Conservation (phyloP, 2,113 vertebrate genomes). For the Mesitornis unicolor region DNA sequence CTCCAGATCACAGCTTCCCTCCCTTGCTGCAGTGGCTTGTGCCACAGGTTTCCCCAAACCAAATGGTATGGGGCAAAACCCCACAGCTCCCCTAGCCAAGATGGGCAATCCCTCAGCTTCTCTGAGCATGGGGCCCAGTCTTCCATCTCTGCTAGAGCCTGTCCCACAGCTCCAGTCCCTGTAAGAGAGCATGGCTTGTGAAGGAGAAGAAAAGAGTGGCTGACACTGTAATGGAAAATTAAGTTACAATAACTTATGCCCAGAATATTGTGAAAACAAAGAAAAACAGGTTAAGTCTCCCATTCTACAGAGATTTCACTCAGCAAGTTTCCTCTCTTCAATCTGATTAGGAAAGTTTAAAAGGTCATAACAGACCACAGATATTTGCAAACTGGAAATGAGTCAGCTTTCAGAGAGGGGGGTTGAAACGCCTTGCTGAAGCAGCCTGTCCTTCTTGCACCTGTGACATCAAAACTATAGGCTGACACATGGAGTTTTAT, state of each 20-base stretch:
- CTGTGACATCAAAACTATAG: not conserved
- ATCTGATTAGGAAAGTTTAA: conserved; percentile 1
- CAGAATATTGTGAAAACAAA: not conserved
- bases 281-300: not conserved
- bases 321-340: not conserved
- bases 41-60: not conserved
- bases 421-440: not conserved
- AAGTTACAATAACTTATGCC: not conserved
- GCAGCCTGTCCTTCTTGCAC: not conserved
- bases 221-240: not conserved
- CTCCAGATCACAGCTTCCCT: not conserved
- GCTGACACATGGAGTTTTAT: not conserved
- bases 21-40: not conserved
- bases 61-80: not conserved
- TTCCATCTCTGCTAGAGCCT: not conserved
- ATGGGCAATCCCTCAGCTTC: not conserved
- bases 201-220: not conserved
- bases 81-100: not conserved
- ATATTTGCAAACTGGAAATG: not conserved
- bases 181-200: not conserved
- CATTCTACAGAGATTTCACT: not conserved
- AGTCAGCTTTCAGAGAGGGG: not conserved
- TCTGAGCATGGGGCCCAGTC: not conserved
- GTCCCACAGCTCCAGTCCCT: not conserved
- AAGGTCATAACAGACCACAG: not conserved